Conservation (phyloP, 2,888 invertebrate species). For the Stenoptilia bipunctidactyla region DNA sequence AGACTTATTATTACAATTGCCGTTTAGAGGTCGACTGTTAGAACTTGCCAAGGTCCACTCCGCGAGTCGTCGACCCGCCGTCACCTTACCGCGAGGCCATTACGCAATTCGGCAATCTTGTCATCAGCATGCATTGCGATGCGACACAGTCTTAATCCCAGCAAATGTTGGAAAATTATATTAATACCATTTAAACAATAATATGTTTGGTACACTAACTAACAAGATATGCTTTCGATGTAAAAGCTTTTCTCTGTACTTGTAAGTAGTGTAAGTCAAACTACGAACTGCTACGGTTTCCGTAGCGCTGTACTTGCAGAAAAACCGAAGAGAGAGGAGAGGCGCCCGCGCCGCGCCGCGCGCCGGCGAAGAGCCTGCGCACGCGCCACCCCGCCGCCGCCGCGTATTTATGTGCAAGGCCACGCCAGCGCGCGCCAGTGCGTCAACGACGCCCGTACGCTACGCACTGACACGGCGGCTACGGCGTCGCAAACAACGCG, state of each 20-base stretch:
- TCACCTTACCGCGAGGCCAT: constrained; percentile 59
- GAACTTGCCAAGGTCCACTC: constrained; percentile 55
- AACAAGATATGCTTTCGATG: too few relatives aligned
- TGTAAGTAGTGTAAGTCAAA: constrained; percentile 10
- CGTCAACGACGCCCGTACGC: constrained; percentile 60
- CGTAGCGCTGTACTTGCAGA: constrained; percentile 27
- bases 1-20: constrained; percentile 31
- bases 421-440: constrained; percentile 61
- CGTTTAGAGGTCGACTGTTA: constrained; percentile 51
- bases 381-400: constrained; percentile 40
- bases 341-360: constrained; percentile 34
- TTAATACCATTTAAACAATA: too few relatives aligned
- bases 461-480: constrained; percentile 23
- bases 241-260: too few relatives aligned
- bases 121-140: constrained; percentile 61
- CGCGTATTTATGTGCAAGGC: constrained; percentile 69
- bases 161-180: not conserved
- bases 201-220: too few relatives aligned
- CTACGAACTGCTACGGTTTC: constrained; percentile 39
- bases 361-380: constrained; percentile 40
- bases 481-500: not conserved
- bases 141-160: constrained; percentile 24
- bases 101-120: constrained; percentile 69
- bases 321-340: constrained; percentile 41
- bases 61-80: constrained; percentile 61